Conservation (phyloP, 2,888 invertebrate species). For the Tachystola acroxantha region DNA sequence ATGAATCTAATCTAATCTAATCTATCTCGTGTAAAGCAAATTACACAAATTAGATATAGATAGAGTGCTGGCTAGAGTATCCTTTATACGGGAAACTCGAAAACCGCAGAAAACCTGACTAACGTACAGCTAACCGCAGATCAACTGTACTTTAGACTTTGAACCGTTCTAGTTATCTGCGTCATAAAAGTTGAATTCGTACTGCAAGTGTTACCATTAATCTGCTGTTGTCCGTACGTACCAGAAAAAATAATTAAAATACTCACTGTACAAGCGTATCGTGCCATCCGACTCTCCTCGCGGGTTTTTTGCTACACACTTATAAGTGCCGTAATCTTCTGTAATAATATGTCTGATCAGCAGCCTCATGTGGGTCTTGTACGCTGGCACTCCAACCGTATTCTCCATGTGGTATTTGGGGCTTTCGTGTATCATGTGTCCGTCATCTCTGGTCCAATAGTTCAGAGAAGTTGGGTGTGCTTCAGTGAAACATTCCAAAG, state of each 20-base stretch:
- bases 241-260: neutral
- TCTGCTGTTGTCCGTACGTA: no score
- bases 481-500: constrained; percentile 93
- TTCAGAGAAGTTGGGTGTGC: constrained; percentile 94
- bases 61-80: no score
- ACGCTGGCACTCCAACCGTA: constrained; percentile 82
- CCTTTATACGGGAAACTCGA: no score
- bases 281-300: constrained; percentile 94
- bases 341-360: constrained; percentile 87
- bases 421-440: constrained; percentile 93
- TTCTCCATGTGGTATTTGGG: constrained; percentile 89
- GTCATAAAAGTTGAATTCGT: no score
- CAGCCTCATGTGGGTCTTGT: constrained; percentile 93
- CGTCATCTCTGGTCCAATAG: constrained; percentile 93
- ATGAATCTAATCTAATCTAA: no score
- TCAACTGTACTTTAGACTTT: no score
- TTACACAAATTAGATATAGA: no score
- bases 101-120: no score
- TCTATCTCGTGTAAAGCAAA: no score
- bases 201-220: no score
- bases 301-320: constrained; percentile 93
- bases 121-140: no score
- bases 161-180: no score
- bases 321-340: constrained; percentile 91
- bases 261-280: constrained; percentile 93